A percentile compares a stretch with the other conserved stretches of the same genome.
These are phyloP conservation scores for Speoplatyrhinus poulsoni DNA, from an alignment of 2,113 vertebrate species.

Conservation along the genomic window DNA sequence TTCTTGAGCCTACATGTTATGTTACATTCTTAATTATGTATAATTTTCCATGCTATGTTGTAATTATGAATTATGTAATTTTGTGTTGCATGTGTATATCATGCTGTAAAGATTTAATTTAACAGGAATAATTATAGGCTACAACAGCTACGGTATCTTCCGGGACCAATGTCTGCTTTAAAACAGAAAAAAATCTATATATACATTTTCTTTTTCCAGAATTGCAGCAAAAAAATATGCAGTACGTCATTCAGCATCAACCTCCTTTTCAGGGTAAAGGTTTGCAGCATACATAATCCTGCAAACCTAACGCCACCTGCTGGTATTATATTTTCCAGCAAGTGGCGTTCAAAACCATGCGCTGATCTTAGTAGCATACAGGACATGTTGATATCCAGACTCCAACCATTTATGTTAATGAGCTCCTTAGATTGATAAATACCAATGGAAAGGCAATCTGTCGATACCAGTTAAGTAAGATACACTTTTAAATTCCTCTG, in stretches of 20 bases:
- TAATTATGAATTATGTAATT: not conserved
- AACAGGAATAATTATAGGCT: no score
- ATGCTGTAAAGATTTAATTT: not conserved
- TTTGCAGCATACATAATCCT: not conserved
- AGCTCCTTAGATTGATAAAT: not conserved
- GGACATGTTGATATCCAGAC: not conserved
- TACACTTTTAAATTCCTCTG: no score
- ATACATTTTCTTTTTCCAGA: no score
- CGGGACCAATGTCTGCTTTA: no score
- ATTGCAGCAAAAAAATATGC: no score
- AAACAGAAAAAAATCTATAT: no score
- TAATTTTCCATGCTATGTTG: not conserved
- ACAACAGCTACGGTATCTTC: no score
- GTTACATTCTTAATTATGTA: constrained; percentile 10
- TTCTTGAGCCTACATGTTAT: constrained; percentile 1
- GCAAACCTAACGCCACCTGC: not conserved
- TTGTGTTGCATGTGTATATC: constrained; percentile 48
- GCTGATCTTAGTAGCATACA: not conserved
- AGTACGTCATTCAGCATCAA: no score
- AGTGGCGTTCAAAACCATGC: constrained; percentile 33
- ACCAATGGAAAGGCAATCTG: constrained; percentile 5
- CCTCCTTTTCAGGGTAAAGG: not conserved
- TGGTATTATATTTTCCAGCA: constrained; percentile 26
- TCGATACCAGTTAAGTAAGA: constrained; percentile 7
- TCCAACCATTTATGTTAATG: not conserved